phyloP scores from a whole-genome alignment of 2,797 vertebrate genomes.

The Ctenopoma kingsleyae region DNA sequence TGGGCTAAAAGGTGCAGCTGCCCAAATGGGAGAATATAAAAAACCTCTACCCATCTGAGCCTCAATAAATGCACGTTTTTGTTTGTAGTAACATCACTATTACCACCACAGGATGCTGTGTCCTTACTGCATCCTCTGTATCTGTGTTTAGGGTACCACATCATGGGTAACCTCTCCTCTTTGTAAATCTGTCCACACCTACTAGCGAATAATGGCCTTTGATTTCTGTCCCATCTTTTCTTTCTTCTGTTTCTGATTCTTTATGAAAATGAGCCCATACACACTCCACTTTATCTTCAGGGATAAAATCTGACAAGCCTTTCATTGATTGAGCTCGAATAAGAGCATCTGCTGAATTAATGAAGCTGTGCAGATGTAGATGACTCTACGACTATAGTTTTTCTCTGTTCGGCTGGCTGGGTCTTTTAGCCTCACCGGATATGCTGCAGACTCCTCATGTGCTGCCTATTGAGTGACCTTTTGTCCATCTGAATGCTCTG shows the following conservation, averaged over 20 bases:
- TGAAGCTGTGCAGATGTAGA: conserved; percentile 76
- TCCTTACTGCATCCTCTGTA: conserved; percentile 21
- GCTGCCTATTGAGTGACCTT: conserved; percentile 80
- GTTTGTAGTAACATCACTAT: conserved; percentile 10
- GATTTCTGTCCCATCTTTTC: conserved; percentile 28
- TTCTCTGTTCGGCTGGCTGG: conserved; percentile 72
- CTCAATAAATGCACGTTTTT: neutral
- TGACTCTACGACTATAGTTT: conserved; percentile 62
- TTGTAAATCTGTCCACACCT: conserved; percentile 8
- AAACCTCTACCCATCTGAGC: neutral
- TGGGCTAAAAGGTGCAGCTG: too few species aligned
- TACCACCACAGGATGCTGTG: neutral
- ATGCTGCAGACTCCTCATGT: conserved; percentile 80
- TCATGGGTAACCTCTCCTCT: conserved; percentile 23
- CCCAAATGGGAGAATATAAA: conserved; percentile 3
- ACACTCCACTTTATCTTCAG: conserved; percentile 52
- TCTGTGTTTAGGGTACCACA: conserved; percentile 26
- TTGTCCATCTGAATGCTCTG: conserved; percentile 79
- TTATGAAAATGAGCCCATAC: conserved; percentile 28
- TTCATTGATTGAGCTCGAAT: conserved; percentile 63
- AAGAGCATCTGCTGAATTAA: conserved; percentile 76
- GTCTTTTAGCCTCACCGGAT: conserved; percentile 75
- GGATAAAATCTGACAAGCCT: conserved; percentile 56
- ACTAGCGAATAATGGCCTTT: conserved; percentile 16
- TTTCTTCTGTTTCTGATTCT: conserved; percentile 25